Evolutionary conservation across 1,140 invertebrate genomes (phyloP), one percentile per base, ranked within the genome.

Genomic region (Atopsyche davidsoni): DNA sequence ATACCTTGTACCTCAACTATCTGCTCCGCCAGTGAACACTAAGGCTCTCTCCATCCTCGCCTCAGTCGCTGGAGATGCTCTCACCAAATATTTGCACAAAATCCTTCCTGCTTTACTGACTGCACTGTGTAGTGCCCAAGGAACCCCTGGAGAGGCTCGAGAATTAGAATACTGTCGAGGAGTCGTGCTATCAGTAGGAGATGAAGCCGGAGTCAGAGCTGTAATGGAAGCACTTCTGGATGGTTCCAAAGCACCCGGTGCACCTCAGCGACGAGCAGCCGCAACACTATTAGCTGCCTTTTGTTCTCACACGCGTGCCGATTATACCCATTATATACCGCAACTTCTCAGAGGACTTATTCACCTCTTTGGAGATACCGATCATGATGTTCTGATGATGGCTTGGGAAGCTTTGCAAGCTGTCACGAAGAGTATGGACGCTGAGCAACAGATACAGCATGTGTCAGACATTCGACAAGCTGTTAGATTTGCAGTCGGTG

Each of bases 1-100:
- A 2, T 97, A 97, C 69, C 75, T 98, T 35, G 86, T 99, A 36
- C 96, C 96, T 11, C 93, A 97, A 72, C 73, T 98, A 55, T 96
- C 89, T 2, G 80, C 83, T 17, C 81, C 85, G 13, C 85, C 84
- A 38, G 86, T 92, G 4, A 96, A 98, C 70, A 95, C 92, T 2
- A 89, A 92, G 73, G 94, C 94, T 3, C 69, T 98, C 13, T 92
- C 92, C 3, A 87, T 93, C 59, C 72, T 97, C 39, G 90, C 92
- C 3, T 89, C 91, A 17, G 93, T 96, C 4, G 92, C 94, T 54
- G 91, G 87, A 21, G 92, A 96, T 63, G 85, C 92, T 18, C 72
- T 98, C n/a, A 92, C 89, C 2, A 86, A 86, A 64, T 93, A 96
- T 67, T 74, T 98, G 48, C 79, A 82, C 47, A 92, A 90, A 68